Conservation (phyloP, 2,113 vertebrate genomes). For the mouse (Mus musculus) region GRCm39 chr10:123984001-123984500, state of each 20-base stretch:
- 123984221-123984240: not conserved
- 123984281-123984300: not conserved
- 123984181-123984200: not conserved
- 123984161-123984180: not conserved
- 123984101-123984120: not conserved
- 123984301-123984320: not conserved
- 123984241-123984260: not conserved
- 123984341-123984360: not conserved
- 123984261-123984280: not conserved
- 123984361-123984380: not conserved
- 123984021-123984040: not conserved
- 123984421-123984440: not conserved
- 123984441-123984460: not conserved
- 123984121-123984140: not conserved
- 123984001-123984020: not conserved
- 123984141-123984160: not conserved
- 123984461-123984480: too few relatives aligned
- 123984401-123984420: not conserved
- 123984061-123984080: slow-evolving; percentile 14
- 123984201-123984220: not conserved
- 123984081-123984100: not conserved
- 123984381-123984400: not conserved
- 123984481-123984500: not conserved
- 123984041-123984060: not conserved
- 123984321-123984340: not conserved